Base-by-base conservation (phyloP, 2,888 invertebrate species). In the Stramonita haemastoma region DNA sequence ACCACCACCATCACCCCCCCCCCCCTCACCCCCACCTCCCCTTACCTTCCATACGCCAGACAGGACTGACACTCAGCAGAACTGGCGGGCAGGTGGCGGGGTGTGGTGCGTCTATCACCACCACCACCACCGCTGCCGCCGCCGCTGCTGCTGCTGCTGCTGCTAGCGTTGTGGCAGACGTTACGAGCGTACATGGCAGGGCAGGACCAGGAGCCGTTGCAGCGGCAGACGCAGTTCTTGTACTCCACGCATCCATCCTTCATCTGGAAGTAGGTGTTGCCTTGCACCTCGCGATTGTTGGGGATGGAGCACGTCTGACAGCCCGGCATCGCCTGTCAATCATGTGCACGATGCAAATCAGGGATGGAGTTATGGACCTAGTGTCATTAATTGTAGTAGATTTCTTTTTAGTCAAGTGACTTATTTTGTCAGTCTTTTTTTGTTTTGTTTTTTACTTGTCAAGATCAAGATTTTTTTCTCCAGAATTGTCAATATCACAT, bases 191-290 rank as follows among this genome's bases (percentile, higher is more conserved):
- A 91, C 36, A 93, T 91, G 36, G 91, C 90, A 11, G 93, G 93
- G 87, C 95, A 95, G 36, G 93, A 90, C 94, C 94, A 94, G 11
- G 93, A 91, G 13, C 95, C 94, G 83, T 94, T 93, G 90, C 95
- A 95, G n/a, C 92, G 91, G 90, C 94, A 95, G 32, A 90, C 88
- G 86, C 95, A 95, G 93, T 57, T 91, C 34, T 91, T 90, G 86
- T 93, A 94, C 86, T 93, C 91, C 22, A 92, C 92, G 89, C 95
- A 95, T 0, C 93, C 94, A 36, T 94, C 92, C 8, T 90, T 91
- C 87, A 93, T 90, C 86, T 92, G 92, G 90, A 95, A 95, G 46
- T 90, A 90, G 2, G 93, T 91, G 86, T 94, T 93, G 15, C 94
- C 94, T 46, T 91, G 85, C 19, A 92, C 89, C 29, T 89, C 88